Evolutionary conservation across 2,113 vertebrate species (phyloP).

Genomic region (Morphnarchus princeps): DNA sequence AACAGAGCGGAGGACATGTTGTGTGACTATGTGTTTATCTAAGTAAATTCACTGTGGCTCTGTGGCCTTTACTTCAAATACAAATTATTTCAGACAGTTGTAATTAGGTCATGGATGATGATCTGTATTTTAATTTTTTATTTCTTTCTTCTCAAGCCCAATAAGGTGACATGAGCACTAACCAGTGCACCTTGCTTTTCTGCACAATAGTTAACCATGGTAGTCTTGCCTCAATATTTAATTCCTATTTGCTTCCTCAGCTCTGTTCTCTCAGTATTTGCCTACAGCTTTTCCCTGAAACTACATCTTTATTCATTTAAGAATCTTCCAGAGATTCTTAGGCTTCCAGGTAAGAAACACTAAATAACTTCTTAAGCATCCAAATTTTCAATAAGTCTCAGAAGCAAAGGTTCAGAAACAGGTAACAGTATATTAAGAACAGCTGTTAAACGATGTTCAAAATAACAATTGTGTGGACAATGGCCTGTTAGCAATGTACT

Average conservation of each 20-base stretch:
- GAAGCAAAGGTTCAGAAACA: background rate
- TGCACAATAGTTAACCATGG: background rate
- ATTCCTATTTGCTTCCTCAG: background rate
- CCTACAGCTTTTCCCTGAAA: background rate
- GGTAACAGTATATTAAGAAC: background rate
- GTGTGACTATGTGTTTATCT: background rate
- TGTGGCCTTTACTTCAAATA: background rate
- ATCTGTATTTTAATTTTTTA: background rate
- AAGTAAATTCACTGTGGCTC: background rate
- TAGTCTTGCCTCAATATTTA: background rate
- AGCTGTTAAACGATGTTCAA: background rate
- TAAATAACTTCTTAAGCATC: background rate
- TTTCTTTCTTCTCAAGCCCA: background rate
- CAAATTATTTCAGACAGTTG: background rate
- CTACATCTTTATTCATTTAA: background rate
- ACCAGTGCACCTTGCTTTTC: background rate
- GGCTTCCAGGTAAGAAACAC: background rate
- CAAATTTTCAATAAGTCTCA: background rate
- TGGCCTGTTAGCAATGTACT: background rate
- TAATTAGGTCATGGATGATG: background rate
- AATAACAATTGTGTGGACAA: background rate
- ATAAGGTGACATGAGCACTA: background rate
- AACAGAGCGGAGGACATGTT: background rate
- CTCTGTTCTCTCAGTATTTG: background rate
- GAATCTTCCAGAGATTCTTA: background rate